Conservation (phyloP, 2,113 vertebrate species). For the Pseudonaja textilis region DNA sequence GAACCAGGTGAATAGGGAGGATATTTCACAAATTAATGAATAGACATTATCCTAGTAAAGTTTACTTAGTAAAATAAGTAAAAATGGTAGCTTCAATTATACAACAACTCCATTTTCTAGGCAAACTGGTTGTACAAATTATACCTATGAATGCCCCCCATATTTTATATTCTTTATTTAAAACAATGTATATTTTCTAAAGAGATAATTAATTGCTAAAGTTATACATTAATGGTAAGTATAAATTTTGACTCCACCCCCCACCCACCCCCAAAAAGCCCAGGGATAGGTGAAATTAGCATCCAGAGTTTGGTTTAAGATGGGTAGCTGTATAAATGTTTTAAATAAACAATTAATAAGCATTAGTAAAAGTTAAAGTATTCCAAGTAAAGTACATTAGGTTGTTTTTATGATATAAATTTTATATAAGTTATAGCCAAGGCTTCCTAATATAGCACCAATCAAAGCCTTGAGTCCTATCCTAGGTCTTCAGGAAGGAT, state of each 20-base stretch:
- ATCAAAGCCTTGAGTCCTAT: background rate
- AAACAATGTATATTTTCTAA: background rate
- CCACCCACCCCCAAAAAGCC: background rate
- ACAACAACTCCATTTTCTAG: background rate
- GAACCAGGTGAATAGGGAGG: background rate
- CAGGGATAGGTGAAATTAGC: background rate
- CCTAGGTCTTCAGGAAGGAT: background rate
- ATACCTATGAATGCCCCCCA: no score
- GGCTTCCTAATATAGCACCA: background rate
- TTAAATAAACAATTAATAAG: background rate
- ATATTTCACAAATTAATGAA: background rate
- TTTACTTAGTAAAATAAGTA: background rate
- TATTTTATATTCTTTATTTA: background rate
- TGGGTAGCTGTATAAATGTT: background rate
- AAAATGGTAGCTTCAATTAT: background rate
- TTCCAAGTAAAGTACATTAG: background rate
- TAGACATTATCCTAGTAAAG: background rate
- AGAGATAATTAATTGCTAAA: background rate
- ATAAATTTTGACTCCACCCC: background rate
- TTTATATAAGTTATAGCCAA: background rate
- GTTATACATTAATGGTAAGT: background rate
- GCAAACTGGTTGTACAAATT: background rate
- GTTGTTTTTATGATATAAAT: background rate
- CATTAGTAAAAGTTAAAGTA: background rate
- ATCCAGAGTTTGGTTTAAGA: background rate